Evolutionary conservation across 2,797 vertebrate genomes (phyloP).

Genomic region (Hephaestus fuliginosus): DNA sequence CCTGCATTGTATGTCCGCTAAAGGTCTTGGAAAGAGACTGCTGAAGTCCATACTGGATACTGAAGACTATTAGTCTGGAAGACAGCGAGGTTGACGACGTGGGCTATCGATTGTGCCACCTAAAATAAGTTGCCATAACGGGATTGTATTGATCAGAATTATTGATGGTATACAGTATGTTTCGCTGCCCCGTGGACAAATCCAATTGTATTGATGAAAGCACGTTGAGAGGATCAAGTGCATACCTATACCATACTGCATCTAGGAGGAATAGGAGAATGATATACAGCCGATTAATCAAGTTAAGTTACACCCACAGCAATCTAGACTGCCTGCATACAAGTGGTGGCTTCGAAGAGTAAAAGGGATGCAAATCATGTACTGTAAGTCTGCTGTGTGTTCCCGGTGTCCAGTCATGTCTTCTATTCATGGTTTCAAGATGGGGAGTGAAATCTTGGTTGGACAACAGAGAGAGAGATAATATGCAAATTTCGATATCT

Average conservation of each 20-base stretch:
- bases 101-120: constrained; percentile 72
- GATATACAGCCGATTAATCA: constrained; percentile 54
- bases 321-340: constrained; percentile 31
- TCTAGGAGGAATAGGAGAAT: constrained; percentile 37
- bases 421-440: constrained; percentile 5
- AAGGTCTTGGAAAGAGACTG: constrained; percentile 32
- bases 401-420: not conserved
- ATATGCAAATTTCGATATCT: constrained; percentile 43
- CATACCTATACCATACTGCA: constrained; percentile 45
- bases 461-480: constrained; percentile 38
- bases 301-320: constrained; percentile 36
- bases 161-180: constrained; percentile 71
- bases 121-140: constrained; percentile 78
- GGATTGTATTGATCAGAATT: constrained; percentile 71
- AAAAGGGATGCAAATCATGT: constrained; percentile 5
- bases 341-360: not conserved
- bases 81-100: constrained; percentile 61
- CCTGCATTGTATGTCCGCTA: constrained; percentile 8
- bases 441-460: constrained; percentile 6
- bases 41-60: constrained; percentile 42
- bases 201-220: constrained; percentile 75
- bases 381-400: not conserved
- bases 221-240: constrained; percentile 67
- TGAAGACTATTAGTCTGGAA: constrained; percentile 50
- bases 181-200: constrained; percentile 75